Evolutionary conservation across 1,140 invertebrate species (phyloP).

Genomic region (Lepidurus couesii): DNA sequence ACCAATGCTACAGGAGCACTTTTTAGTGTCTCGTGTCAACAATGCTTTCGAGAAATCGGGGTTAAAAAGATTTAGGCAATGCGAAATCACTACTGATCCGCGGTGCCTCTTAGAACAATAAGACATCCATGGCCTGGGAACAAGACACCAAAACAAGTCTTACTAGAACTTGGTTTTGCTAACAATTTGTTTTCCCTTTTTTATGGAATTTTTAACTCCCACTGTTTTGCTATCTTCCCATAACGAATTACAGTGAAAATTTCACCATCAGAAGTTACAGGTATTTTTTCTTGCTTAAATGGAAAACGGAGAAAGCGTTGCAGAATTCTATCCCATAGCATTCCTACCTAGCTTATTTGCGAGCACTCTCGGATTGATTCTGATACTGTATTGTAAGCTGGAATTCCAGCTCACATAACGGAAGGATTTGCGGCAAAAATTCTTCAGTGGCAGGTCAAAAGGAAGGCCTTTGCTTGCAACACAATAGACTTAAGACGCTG

Average conservation of each 20-base stretch:
- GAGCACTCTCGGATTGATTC: neutral
- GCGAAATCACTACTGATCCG: neutral
- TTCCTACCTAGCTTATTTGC: constrained; percentile 11
- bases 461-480: neutral
- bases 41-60: neutral
- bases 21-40: neutral
- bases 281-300: too few species aligned
- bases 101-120: neutral
- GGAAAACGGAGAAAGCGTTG: neutral
- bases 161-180: neutral
- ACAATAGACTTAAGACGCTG: neutral
- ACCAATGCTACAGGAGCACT: neutral
- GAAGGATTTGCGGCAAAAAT: neutral
- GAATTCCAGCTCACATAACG: neutral
- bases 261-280: neutral
- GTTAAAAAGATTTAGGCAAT: neutral
- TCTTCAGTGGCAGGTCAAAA: neutral
- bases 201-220: neutral
- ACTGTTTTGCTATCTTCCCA: neutral
- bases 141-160: neutral
- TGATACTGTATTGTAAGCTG: neutral
- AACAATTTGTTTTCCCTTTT: neutral
- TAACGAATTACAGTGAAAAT: neutral
- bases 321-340: neutral
- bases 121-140: neutral